Evolutionary conservation across 2,888 invertebrate genomes (phyloP).

Genomic region (Ethmia dodecea): DNA sequence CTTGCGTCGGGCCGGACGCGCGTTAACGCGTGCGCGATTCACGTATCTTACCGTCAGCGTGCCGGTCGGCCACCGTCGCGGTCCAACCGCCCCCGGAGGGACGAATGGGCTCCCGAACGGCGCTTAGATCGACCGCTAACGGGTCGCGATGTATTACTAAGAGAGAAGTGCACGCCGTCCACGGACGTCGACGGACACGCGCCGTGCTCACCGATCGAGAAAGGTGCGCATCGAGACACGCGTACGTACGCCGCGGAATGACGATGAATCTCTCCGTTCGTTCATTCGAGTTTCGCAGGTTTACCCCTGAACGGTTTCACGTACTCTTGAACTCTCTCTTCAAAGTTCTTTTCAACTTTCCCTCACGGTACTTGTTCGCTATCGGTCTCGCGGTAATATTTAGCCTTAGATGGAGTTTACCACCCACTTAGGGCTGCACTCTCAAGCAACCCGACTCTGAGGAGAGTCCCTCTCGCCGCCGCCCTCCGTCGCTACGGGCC

Average conservation of each 20-base stretch:
- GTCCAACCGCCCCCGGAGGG: conserved; percentile 20
- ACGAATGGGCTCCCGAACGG: conserved; percentile 32
- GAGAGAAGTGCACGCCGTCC: conserved; percentile 44
- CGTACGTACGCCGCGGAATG: conserved; percentile 31
- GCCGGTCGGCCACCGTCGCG: conserved; percentile 22
- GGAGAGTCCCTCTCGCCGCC: conserved; percentile 35
- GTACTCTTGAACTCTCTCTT: conserved; percentile 76
- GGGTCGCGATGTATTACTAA: conserved; percentile 75
- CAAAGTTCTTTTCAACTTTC: conserved; percentile 85
- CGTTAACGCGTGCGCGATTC: conserved; percentile 3
- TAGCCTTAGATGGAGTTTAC: conserved; percentile 78
- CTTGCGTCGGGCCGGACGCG: conserved; percentile 14
- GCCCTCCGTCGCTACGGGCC: conserved; percentile 62
- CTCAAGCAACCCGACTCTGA: conserved; percentile 77
- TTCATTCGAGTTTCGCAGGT: conserved; percentile 76
- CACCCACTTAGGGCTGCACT: conserved; percentile 80
- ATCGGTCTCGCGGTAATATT: conserved; percentile 81
- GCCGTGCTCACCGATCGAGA: conserved; percentile 26
- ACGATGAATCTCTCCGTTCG: conserved; percentile 57
- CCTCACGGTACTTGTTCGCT: conserved; percentile 83
- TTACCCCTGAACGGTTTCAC: conserved; percentile 74
- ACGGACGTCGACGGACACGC: conserved; percentile 27
- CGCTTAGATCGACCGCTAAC: conserved; percentile 60
- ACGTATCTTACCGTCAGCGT: not conserved
- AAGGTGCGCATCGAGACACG: conserved; percentile 18